These are phyloP conservation scores for Diorhabda carinulata DNA, from an alignment of 1,140 invertebrate species.

Conservation along the genomic window DNA sequence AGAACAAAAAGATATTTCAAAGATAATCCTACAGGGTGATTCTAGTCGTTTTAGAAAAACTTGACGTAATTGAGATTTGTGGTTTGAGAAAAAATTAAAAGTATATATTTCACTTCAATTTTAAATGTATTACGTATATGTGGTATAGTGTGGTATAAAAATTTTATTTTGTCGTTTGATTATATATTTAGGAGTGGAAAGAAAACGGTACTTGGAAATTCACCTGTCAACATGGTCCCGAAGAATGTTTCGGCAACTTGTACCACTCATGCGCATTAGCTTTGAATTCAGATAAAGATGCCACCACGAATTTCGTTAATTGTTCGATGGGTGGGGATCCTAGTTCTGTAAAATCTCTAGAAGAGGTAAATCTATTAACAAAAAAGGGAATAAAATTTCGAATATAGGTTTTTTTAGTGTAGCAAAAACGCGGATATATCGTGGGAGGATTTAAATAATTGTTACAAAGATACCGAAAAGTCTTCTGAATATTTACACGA, in stretches of 20 bases:
- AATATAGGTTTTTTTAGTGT: conserved; percentile 48
- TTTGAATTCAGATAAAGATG: conserved; percentile 42
- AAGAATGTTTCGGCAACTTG: conserved; percentile 63
- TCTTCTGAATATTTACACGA: conserved; percentile 52
- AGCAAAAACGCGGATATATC: conserved; percentile 43
- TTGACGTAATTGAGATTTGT: no score
- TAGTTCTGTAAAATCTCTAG: not conserved
- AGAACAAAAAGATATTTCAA: no score
- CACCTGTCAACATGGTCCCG: conserved; percentile 62
- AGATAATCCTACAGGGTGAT: no score
- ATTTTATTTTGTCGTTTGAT: no score
- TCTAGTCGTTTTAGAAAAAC: no score
- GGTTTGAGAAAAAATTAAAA: no score
- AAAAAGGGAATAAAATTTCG: not conserved
- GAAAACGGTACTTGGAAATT: conserved; percentile 51
- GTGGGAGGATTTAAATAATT: conserved; percentile 43
- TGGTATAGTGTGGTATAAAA: no score
- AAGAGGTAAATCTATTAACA: not conserved
- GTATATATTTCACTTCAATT: not conserved
- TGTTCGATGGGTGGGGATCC: conserved; percentile 49
- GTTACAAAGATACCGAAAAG: conserved; percentile 38
- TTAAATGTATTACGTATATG: not conserved
- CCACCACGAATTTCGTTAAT: conserved; percentile 47
- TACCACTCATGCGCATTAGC: conserved; percentile 61
- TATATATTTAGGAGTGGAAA: not conserved